phyloP scores from a whole-genome alignment of 2,888 invertebrate species.

The Acronicta psi region DNA sequence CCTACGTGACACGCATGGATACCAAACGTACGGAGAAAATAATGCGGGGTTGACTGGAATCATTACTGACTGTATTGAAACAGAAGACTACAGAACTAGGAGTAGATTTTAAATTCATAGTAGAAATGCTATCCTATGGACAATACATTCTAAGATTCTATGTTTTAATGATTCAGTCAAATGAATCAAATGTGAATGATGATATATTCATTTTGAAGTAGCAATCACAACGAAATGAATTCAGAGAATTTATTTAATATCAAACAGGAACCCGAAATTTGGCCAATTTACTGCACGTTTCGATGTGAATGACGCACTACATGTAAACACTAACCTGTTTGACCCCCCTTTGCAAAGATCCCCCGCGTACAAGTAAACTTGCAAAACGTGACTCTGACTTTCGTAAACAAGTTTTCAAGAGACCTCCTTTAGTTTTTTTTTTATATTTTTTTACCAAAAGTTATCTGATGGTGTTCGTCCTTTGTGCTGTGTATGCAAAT shows the following conservation, averaged over 20 bases:
- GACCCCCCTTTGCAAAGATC: slow-evolving; percentile 32
- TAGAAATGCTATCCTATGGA: not conserved
- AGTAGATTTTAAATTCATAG: not conserved
- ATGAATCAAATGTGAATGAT: slow-evolving; percentile 10
- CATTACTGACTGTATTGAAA: slow-evolving; percentile 6
- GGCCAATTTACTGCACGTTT: slow-evolving; percentile 53
- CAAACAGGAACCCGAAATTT: slow-evolving; percentile 45
- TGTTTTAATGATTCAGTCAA: not conserved
- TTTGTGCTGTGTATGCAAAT: slow-evolving; percentile 57
- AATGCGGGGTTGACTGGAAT: slow-evolving; percentile 20
- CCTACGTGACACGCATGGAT: slow-evolving; percentile 73
- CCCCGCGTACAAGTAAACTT: slow-evolving; percentile 49
- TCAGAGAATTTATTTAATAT: slow-evolving; percentile 45
- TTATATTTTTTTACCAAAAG: slow-evolving; percentile 47
- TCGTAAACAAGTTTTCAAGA: slow-evolving; percentile 62
- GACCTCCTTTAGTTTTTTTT: slow-evolving; percentile 51
- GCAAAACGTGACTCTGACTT: slow-evolving; percentile 65
- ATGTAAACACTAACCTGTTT: slow-evolving; percentile 53
- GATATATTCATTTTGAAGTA: slow-evolving; percentile 28
- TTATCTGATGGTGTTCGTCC: slow-evolving; percentile 58
- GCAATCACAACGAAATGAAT: slow-evolving; percentile 21
- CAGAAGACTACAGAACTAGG: not conserved
- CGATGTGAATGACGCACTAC: slow-evolving; percentile 49
- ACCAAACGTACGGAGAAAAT: slow-evolving; percentile 54
- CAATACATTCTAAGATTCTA: not conserved